A percentile compares a stretch with the other conserved stretches of the same genome.
Conservation (phyloP, 2,888 invertebrate species). For the Machimus atricapillus region DNA sequence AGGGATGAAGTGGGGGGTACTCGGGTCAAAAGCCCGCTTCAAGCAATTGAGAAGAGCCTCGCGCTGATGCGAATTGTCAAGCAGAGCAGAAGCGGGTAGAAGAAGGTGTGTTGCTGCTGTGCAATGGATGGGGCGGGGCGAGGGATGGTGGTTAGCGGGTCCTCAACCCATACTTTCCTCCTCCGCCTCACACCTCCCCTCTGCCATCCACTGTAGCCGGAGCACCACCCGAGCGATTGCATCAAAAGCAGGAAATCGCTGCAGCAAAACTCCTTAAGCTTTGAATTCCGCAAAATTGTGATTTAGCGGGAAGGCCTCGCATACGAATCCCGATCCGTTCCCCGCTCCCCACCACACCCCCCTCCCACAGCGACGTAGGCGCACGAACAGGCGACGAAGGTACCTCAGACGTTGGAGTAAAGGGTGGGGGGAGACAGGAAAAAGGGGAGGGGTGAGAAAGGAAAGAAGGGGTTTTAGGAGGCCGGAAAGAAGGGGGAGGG, state of each 20-base stretch:
- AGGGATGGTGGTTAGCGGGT: background rate
- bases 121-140: background rate
- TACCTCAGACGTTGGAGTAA: background rate
- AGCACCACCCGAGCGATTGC: background rate
- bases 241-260: conserved; percentile 35
- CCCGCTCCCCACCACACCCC: no score
- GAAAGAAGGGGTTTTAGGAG: no score
- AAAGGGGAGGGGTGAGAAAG: no score
- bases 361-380: background rate
- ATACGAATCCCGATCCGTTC: background rate
- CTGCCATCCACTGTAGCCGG: background rate
- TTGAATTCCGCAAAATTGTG: conserved; percentile 37
- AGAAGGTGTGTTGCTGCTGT: background rate
- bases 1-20: background rate
- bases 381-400: background rate
- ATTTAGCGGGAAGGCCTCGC: conserved; percentile 22
- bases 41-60: conserved; percentile 1
- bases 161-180: background rate
- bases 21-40: conserved; percentile 29
- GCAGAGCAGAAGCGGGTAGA: background rate
- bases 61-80: conserved; percentile 22
- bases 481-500: no score
- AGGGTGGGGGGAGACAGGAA: background rate
- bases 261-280: conserved; percentile 37
- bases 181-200: background rate